Conservation (phyloP, 1,140 invertebrate species). For the Rhysida immarginata region DNA sequence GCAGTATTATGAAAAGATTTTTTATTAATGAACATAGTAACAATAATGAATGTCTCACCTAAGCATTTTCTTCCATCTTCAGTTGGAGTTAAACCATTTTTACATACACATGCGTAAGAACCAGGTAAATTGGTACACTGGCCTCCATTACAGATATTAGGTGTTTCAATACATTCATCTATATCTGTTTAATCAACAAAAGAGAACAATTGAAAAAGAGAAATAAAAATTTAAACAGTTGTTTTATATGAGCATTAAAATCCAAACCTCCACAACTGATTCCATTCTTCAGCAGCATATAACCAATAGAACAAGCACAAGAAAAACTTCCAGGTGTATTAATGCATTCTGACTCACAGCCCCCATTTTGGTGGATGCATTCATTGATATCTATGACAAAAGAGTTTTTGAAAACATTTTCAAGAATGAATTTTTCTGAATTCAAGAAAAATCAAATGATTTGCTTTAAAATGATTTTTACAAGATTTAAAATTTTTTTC, state of each 20-base stretch:
- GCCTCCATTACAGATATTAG: conserved; percentile 66
- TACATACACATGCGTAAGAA: conserved; percentile 59
- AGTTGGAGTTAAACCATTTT: conserved; percentile 49
- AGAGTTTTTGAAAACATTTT: neutral
- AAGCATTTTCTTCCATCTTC: conserved; percentile 50
- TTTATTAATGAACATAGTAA: neutral
- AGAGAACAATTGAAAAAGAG: neutral
- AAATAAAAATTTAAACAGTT: neutral
- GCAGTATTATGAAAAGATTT: too few species aligned
- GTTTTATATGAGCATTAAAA: neutral
- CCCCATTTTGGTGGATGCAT: conserved; percentile 42
- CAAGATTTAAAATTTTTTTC: conserved; percentile 11
- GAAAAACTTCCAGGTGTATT: conserved; percentile 39
- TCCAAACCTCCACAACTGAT: conserved; percentile 23
- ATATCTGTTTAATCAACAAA: conserved; percentile 25
- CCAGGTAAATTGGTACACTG: conserved; percentile 62
- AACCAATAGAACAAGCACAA: conserved; percentile 25
- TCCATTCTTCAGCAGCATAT: conserved; percentile 31
- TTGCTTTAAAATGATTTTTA: conserved; percentile 13
- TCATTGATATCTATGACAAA: conserved; percentile 43
- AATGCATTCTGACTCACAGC: conserved; percentile 45
- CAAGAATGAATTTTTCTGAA: neutral
- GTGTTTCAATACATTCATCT: conserved; percentile 62
- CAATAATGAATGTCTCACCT: conserved; percentile 32
- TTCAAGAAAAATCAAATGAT: neutral